Conservation (phyloP, 2,797 vertebrate genomes). For the Eulemur albifrons region DNA sequence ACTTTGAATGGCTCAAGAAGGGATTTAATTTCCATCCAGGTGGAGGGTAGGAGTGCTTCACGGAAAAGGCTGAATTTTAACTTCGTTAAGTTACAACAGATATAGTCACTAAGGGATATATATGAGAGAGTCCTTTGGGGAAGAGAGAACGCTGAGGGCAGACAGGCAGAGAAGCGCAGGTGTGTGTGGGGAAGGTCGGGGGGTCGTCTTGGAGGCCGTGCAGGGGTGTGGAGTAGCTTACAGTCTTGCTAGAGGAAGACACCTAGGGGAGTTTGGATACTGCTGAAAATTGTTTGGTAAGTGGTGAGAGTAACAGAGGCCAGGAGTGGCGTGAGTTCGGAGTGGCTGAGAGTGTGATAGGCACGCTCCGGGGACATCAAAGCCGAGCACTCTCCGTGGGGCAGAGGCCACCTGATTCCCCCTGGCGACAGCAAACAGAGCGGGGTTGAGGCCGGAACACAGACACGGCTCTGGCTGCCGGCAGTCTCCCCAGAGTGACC, state of each 20-base stretch:
- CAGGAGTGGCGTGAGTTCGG: not conserved
- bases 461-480: not conserved
- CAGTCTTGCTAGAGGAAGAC: not conserved
- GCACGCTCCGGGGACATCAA: not conserved
- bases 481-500: not conserved
- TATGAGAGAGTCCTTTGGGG: not conserved
- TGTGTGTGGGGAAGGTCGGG: rapidly evolving
- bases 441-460: not conserved
- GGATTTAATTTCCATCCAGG: not conserved
- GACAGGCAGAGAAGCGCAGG: rapidly evolving
- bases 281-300: not conserved
- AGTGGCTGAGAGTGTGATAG: rapidly evolving
- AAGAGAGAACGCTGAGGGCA: not conserved
- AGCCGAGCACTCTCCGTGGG: rapidly evolving
- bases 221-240: rapidly evolving
- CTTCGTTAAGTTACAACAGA: not conserved
- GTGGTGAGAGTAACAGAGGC: not conserved
- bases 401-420: not conserved
- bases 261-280: rapidly evolving
- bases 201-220: not conserved
- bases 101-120: not conserved
- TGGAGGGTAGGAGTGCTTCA: not conserved
- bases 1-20: not conserved
- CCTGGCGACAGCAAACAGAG: not conserved
- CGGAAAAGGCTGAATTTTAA: not conserved